A percentile compares a stretch with the other conserved stretches of the same genome.
phyloP scores from a whole-genome alignment of 2,888 invertebrate species.

The Erebia epiphron region DNA sequence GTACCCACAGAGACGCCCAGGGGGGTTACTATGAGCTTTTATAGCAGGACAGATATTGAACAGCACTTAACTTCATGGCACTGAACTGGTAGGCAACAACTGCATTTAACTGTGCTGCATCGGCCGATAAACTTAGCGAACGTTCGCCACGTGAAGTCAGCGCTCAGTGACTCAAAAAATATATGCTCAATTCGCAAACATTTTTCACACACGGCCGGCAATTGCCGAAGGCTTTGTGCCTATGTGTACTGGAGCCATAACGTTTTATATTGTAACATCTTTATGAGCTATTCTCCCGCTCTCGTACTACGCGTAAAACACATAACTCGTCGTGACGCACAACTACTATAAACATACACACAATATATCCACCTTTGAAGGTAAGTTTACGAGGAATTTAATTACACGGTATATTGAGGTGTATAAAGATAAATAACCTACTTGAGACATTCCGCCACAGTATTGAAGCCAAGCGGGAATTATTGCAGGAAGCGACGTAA shows the following conservation, averaged over 20 bases:
- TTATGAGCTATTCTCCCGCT: constrained; percentile 21
- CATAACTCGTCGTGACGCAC: constrained; percentile 21
- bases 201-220: no score
- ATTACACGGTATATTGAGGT: constrained; percentile 33
- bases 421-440: constrained; percentile 15
- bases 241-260: background rate
- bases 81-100: no score
- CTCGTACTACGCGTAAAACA: background rate
- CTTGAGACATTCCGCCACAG: constrained; percentile 5
- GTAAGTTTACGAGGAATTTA: constrained; percentile 36
- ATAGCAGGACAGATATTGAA: no score
- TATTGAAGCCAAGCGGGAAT: background rate
- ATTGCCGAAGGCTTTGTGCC: no score
- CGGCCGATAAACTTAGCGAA: no score
- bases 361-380: constrained; percentile 17
- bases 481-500: constrained; percentile 1
- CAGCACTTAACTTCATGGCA: no score
- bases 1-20: no score
- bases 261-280: constrained; percentile 30
- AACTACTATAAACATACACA: constrained; percentile 27
- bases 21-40: no score
- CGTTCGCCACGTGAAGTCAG: no score
- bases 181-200: no score
- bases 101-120: no score
- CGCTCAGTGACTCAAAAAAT: no score